phyloP scores from a whole-genome alignment of 2,113 vertebrate species.

The Corapipo altera region DNA sequence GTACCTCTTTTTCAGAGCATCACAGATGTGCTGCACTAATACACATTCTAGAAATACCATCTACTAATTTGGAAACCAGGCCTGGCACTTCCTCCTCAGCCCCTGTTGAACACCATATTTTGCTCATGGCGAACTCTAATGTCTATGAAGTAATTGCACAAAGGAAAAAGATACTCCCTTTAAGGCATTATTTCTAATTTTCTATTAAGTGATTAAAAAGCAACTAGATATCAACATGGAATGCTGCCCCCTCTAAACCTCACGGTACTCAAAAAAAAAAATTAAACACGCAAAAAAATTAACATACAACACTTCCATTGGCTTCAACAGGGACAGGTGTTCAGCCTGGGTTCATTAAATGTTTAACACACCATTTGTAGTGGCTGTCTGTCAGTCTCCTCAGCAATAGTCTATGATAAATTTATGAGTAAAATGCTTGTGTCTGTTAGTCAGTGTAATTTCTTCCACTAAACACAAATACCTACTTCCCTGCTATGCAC shows the following conservation, averaged over 20 bases:
- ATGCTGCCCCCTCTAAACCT: rapidly evolving
- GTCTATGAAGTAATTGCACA: background rate
- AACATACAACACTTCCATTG: background rate
- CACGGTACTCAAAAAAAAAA: background rate
- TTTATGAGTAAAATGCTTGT: conserved; percentile 65
- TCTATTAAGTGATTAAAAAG: conserved; percentile 31
- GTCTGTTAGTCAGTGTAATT: conserved; percentile 61
- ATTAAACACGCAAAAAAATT: background rate
- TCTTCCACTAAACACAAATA: conserved; percentile 69
- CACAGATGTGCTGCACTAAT: background rate
- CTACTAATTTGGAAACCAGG: conserved; percentile 38
- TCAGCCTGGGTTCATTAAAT: conserved; percentile 63
- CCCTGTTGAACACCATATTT: background rate
- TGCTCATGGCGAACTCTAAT: background rate
- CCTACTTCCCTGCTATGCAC: conserved; percentile 73
- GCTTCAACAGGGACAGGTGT: conserved; percentile 14
- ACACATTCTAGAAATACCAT: background rate
- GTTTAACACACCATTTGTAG: conserved; percentile 53
- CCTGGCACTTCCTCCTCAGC: conserved; percentile 40
- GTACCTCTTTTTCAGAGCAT: too few relatives aligned
- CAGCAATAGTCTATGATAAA: conserved; percentile 45
- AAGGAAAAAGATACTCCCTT: conserved; percentile 12
- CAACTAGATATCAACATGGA: background rate
- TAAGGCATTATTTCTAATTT: conserved; percentile 8
- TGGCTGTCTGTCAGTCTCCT: conserved; percentile 47